phyloP scores from a whole-genome alignment of 2,888 invertebrate genomes.

The Heliconius sara region DNA sequence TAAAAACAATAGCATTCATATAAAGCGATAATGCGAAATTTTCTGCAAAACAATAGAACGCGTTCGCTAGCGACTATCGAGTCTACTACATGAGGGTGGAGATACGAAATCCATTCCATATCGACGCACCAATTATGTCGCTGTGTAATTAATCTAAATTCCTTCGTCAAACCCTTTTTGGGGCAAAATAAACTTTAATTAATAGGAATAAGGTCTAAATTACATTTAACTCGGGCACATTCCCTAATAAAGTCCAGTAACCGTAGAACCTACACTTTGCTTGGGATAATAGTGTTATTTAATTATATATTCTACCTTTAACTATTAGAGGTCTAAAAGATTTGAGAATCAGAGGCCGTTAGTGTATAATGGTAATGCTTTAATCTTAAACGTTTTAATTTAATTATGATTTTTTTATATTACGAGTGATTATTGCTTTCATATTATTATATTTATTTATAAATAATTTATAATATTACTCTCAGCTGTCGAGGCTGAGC shows the following conservation, averaged over 20 bases:
- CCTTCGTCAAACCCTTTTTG: constrained; percentile 16
- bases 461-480: too few species aligned
- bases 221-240: neutral
- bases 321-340: neutral
- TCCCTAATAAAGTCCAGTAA: constrained; percentile 7
- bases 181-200: constrained; percentile 31
- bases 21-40: neutral
- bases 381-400: too few species aligned
- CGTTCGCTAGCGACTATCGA: constrained; percentile 23
- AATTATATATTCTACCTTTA: neutral
- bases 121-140: constrained; percentile 46
- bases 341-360: neutral
- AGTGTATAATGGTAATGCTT: neutral
- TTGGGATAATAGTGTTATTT: constrained; percentile 9
- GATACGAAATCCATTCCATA: constrained; percentile 30
- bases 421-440: too few species aligned
- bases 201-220: constrained; percentile 6
- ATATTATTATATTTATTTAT: too few species aligned
- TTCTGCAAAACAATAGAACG: neutral
- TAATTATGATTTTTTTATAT: too few species aligned
- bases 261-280: neutral
- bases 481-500: too few species aligned
- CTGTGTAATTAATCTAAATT: constrained; percentile 46
- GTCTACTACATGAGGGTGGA: neutral
- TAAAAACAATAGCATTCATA: neutral